phyloP scores from a whole-genome alignment of 2,888 invertebrate genomes.

The Caenorhabditis sulstoni region DNA sequence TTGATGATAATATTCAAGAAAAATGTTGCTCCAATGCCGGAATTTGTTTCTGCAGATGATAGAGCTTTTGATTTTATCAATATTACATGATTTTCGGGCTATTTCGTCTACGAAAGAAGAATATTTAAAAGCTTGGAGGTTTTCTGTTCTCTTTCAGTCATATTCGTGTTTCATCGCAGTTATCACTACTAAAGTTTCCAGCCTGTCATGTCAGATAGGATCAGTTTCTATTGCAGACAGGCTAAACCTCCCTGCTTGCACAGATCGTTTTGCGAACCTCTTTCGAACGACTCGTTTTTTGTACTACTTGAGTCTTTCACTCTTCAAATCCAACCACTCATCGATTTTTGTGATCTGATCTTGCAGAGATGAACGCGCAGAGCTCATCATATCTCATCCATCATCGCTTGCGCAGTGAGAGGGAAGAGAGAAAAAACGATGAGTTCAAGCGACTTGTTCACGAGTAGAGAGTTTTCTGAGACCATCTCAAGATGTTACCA shows the following conservation, averaged over 20 bases:
- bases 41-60: no score
- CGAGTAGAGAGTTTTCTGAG: slow-evolving; percentile 45
- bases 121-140: no score
- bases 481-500: slow-evolving; percentile 52
- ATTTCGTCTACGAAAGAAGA: no score
- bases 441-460: slow-evolving; percentile 58
- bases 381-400: slow-evolving; percentile 40
- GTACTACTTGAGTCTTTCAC: slow-evolving; percentile 44
- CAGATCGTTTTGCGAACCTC: slow-evolving; percentile 1
- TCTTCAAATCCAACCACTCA: slow-evolving; percentile 57
- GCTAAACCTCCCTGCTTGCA: background rate
- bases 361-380: slow-evolving; percentile 53
- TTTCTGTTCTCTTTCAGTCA: no score
- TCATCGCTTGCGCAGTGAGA: slow-evolving; percentile 2
- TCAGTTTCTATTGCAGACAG: slow-evolving; percentile 5
- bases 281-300: slow-evolving; percentile 46
- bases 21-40: no score
- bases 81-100: no score
- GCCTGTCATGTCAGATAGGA: no score
- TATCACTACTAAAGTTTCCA: no score
- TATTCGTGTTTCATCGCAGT: no score
- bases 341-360: slow-evolving; percentile 55
- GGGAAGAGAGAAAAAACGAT: slow-evolving; percentile 28
- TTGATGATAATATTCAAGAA: no score
- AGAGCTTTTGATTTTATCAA: no score